Evolutionary conservation across 53 echinoderm and acorn worm genomes (phyloP).

Genomic region (Actinopyga echinites): DNA sequence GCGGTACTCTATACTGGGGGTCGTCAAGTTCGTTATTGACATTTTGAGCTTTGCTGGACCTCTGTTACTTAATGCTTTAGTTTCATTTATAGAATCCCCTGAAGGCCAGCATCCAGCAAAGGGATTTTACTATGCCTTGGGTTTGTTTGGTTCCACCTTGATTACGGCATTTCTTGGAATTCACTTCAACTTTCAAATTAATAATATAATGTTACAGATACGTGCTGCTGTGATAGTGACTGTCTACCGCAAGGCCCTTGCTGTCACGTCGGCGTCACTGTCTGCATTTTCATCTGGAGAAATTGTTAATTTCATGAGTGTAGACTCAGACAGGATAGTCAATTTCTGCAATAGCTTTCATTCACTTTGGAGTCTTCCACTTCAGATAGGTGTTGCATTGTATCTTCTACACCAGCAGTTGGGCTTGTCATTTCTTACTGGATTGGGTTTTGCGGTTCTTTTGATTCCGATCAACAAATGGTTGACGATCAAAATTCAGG

Average conservation of each 20-base stretch:
- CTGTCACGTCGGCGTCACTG: constrained; percentile 72
- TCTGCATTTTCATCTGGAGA: constrained; percentile 85
- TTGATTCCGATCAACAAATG: constrained; percentile 89
- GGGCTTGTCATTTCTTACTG: constrained; percentile 86
- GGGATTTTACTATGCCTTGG: constrained; percentile 89
- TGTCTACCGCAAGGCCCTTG: constrained; percentile 81
- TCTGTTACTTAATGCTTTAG: constrained; percentile 80
- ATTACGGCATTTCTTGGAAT: constrained; percentile 70
- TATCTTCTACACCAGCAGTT: constrained; percentile 83
- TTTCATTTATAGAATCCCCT: constrained; percentile 80
- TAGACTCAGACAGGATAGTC: constrained; percentile 86
- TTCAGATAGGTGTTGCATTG: constrained; percentile 81
- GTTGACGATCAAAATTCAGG: constrained; percentile 84
- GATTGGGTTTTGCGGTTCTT: constrained; percentile 82
- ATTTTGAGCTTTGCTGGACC: constrained; percentile 85
- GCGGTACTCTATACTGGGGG: constrained; percentile 77
- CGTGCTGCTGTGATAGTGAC: constrained; percentile 85
- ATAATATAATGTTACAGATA: constrained; percentile 73
- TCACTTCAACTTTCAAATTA: constrained; percentile 92
- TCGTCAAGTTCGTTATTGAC: constrained; percentile 79
- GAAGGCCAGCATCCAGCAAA: constrained; percentile 47
- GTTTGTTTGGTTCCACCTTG: constrained; percentile 77
- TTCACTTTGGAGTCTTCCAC: constrained; percentile 96
- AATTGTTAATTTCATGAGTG: constrained; percentile 99
- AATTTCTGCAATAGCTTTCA: constrained; percentile 97